phyloP scores from a whole-genome alignment of 2,797 vertebrate genomes.

The Malacoraja senta region DNA sequence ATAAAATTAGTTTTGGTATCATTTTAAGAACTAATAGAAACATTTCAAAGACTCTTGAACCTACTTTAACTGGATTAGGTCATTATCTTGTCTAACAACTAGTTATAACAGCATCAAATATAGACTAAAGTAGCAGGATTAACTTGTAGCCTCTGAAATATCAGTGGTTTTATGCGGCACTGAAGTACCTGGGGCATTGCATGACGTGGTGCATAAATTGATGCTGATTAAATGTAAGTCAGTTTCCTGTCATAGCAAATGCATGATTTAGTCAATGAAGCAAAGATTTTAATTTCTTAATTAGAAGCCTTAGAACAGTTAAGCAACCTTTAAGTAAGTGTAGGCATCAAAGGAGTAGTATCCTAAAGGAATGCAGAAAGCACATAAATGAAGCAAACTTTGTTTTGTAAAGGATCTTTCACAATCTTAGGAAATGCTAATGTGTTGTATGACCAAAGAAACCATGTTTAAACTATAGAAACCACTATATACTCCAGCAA shows the following conservation, averaged over 20 bases:
- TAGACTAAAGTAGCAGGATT: conserved; percentile 21
- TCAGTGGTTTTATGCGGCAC: not conserved
- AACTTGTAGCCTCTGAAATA: conserved; percentile 6
- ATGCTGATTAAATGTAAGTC: not conserved
- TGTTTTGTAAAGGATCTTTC: not conserved
- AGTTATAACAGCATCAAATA: not conserved
- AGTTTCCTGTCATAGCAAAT: not conserved
- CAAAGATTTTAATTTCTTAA: not conserved
- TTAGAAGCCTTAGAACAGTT: not conserved
- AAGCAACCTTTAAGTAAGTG: not conserved
- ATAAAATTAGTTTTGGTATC: not conserved
- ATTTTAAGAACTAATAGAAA: conserved; percentile 4
- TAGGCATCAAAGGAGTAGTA: not conserved
- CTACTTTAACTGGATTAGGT: conserved; percentile 22
- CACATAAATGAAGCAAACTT: not conserved
- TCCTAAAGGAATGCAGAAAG: not conserved
- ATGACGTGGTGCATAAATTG: not conserved
- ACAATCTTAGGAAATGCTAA: not conserved
- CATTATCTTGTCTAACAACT: conserved; percentile 10
- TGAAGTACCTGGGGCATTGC: not conserved
- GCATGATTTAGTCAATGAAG: not conserved
- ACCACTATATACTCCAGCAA: not conserved
- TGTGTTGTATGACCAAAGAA: not conserved
- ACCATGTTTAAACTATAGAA: not conserved
- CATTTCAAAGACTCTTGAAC: conserved; percentile 17